Percentiles rank a stretch among this genome's conserved stretches.
Conservation (phyloP, 2,888 invertebrate species). For the Scelioninae gen. 1 region DNA sequence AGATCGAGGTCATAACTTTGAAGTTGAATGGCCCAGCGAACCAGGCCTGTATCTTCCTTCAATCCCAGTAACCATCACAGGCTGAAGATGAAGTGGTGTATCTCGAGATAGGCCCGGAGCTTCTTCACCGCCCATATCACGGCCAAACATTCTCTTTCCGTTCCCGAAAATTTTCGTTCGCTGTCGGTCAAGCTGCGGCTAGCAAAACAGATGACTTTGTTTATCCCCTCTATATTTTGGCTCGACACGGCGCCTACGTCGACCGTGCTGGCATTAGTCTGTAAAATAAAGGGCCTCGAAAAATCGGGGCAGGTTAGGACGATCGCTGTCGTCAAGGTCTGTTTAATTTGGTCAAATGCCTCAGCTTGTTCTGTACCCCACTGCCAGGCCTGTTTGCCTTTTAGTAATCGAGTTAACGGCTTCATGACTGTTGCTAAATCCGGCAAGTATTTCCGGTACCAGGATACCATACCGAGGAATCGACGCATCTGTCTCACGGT, state of each 20-base stretch:
- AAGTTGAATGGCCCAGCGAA: constrained; percentile 11
- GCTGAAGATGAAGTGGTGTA: neutral
- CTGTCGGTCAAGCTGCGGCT: neutral
- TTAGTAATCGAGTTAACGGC: neutral
- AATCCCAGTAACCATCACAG: constrained; percentile 1
- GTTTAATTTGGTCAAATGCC: neutral
- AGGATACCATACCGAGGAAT: neutral
- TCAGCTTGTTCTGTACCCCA: neutral
- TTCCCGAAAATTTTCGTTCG: neutral
- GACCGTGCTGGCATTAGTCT: neutral
- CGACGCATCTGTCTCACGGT: neutral
- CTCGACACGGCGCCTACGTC: neutral
- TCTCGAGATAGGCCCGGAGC: neutral
- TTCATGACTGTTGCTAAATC: neutral
- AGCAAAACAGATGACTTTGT: neutral
- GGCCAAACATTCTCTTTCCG: constrained; percentile 7
- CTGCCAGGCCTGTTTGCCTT: neutral
- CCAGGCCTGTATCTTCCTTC: constrained; percentile 5
- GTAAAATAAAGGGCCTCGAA: neutral
- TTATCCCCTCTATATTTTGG: neutral
- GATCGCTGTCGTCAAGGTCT: neutral
- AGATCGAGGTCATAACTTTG: constrained; percentile 22
- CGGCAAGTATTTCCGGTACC: neutral
- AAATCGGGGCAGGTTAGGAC: neutral
- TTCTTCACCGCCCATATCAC: too few species aligned